phyloP scores from a whole-genome alignment of 2,113 vertebrate genomes.

The Sminthopsis crassicaudata region DNA sequence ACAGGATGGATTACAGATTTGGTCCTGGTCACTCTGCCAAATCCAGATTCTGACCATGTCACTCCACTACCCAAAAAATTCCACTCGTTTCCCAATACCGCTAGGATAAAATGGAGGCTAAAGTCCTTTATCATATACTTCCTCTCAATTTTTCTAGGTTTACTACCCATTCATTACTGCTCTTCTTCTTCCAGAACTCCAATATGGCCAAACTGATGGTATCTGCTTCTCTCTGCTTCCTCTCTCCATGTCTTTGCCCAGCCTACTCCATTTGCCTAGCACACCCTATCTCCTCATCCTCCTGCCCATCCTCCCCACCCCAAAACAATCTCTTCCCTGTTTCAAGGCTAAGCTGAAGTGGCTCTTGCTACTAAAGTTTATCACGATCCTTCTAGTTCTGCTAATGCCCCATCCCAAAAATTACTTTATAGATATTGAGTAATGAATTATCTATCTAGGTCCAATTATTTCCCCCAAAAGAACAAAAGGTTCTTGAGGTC shows the following conservation, averaged over 20 bases:
- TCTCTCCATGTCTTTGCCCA: not conserved
- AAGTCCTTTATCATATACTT: not conserved
- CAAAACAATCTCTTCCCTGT: not conserved
- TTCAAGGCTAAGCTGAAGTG: not conserved
- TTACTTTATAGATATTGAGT: not conserved
- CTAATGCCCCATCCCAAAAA: not conserved
- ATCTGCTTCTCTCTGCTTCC: not conserved
- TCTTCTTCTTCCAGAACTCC: not conserved
- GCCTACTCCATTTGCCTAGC: not conserved
- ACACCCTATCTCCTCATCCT: not conserved
- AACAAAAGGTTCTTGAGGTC: not conserved
- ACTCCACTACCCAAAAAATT: not conserved
- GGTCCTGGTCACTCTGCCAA: not conserved
- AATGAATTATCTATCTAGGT: not conserved
- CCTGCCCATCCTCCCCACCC: not conserved
- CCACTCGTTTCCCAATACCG: not conserved
- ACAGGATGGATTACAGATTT: not conserved
- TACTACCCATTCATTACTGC: not conserved
- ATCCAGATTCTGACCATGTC: not conserved
- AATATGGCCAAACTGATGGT: not conserved
- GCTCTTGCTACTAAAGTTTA: not conserved
- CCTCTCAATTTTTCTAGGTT: not conserved
- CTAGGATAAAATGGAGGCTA: not conserved
- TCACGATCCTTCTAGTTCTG: not conserved
- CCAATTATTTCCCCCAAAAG: not conserved